Evolutionary conservation across 2,797 vertebrate genomes (phyloP), one percentile per base, ranked within the genome.

Genomic region (Lagocephalus sceleratus): DNA sequence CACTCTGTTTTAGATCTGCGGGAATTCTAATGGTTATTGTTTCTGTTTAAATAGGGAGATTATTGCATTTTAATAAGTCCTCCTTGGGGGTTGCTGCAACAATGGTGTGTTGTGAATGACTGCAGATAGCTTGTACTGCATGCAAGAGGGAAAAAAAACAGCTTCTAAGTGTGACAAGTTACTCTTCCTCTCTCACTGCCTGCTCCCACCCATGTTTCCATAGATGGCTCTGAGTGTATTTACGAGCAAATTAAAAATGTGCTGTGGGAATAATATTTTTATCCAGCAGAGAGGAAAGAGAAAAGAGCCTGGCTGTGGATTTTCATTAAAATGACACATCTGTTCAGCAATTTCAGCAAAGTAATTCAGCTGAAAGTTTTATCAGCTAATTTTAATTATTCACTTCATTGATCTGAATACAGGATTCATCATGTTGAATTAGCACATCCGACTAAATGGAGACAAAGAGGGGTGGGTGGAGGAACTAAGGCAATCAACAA

Each of bases 321-420:
- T 98, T 98, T 97, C 95, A 98, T 98, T 98, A 98, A 98, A 98
- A 97, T 97, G 95, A 98, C 95, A 98, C 95, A 98, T 98, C 96
- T 98, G 96, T 95, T 98, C 95, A 94, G 94, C 94, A 97, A 97
- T 98, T 98, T 96, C 93, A 54, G 95, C 93, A 96, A 97, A 97
- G 94, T 96, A 98, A 98, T 98, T 98, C 95, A 94, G 93, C 95
- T 98, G 94, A 97, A 98, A 98, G 95, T 98, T 98, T 98, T 98
- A 98, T 98, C 96, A 95, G 95, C 95, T 97, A 95, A 98, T 98
- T 98, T 98, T 98, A 98, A 98, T 98, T 98, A 98, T 98, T 98
- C 96, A 98, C 95, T 98, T 95, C 95, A 97, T 93, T 98, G 96
- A 94, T 92, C 94, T 97, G 95, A 97, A 98, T 98, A 98, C 94